These are phyloP conservation scores for Eupithecia subfuscata DNA, from an alignment of 2,888 invertebrate species.

Conservation along the genomic window DNA sequence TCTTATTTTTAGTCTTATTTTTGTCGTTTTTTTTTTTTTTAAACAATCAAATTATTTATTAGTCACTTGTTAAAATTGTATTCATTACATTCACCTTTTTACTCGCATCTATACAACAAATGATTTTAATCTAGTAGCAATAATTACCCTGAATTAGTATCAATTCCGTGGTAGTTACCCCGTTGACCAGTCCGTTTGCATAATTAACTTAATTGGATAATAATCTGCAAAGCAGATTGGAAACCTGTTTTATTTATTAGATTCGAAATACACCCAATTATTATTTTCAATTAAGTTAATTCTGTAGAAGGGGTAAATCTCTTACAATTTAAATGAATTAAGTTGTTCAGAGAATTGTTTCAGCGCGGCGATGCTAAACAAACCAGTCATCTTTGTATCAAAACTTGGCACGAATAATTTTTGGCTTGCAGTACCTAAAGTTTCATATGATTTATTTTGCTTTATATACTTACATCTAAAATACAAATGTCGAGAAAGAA, in stretches of 20 bases:
- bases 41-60: too few relatives aligned
- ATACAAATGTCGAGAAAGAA: background rate
- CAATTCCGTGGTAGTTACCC: background rate
- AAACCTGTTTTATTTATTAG: conserved; percentile 25
- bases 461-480: too few relatives aligned
- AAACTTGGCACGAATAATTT: background rate
- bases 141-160: background rate
- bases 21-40: too few relatives aligned
- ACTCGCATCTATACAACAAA: background rate
- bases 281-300: background rate
- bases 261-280: conserved; percentile 13
- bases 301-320: background rate
- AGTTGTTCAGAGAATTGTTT: background rate
- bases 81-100: background rate
- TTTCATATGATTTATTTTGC: too few relatives aligned
- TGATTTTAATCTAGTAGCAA: background rate
- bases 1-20: too few relatives aligned
- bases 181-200: background rate
- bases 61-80: background rate
- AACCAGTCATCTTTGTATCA: background rate
- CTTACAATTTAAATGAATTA: background rate
- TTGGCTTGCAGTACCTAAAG: too few relatives aligned
- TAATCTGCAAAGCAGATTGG: conserved; percentile 24
- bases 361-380: background rate
- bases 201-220: conserved; percentile 28